Evolutionary conservation across 2,113 vertebrate genomes (phyloP), one percentile per base, ranked within the genome.

Genomic region (Cynocephalus volans): DNA sequence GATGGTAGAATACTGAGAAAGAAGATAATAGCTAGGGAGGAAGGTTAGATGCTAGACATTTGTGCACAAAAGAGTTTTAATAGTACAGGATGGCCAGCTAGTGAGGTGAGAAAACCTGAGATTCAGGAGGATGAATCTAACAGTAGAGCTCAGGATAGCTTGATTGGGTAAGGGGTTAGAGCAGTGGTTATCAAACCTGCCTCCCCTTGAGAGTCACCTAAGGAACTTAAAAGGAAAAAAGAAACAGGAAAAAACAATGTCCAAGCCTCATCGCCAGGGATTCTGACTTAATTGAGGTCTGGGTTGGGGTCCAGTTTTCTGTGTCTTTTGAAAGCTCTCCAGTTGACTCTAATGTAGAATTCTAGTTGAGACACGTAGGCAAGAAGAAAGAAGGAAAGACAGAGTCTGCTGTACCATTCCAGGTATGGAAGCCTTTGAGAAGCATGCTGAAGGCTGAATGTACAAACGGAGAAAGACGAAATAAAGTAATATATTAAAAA

Each of bases 401-500:
- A 76, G 81, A 88, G 10, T 4, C 15, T 82, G 6, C 4, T 19
- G 1, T 45, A 70, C 5, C 23, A 72, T 77, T 58, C 24, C 48
- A 50, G 36, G 28, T 72, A 72, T 14, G 62, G 14, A 90, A 26
- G 56, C 65, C n/a, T 41, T 36, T 58, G 41, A 45, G 36, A 52
- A 88, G 7, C 15, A 36, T 23, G 19, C 36, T 2, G 1, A 88
- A 69, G 54, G 6, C 41, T 33, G 23, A n/a, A 64, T 65, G 36
- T 54, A 3, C 23, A 84, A 94, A 89, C 4, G 36, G 36, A 8
- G 2, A 90, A 81, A 92, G 58, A 92, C 76, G 45, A 93, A 96
- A 89, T 70, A 3, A 90, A 94, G 36, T 45, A 45, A 72, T 79
- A 26, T 72, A 77, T 48, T 31, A 90, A 82, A 93, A 93, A 26